Evolutionary conservation across 2,113 vertebrate species (phyloP).

Genomic region (Leuciscus idus): DNA sequence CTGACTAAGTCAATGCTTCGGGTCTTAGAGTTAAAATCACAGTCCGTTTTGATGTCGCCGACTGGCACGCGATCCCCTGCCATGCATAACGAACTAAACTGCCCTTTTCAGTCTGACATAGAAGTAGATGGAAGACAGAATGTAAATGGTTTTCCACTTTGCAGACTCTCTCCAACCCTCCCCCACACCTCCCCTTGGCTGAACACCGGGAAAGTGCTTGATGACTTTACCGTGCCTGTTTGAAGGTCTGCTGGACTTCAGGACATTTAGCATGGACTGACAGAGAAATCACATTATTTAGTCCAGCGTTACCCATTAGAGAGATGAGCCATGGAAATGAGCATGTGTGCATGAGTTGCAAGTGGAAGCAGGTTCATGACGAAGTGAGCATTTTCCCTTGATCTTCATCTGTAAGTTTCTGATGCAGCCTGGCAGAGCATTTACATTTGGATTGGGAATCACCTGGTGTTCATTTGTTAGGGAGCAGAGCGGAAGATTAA

Average conservation of each 20-base stretch:
- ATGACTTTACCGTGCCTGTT: constrained; percentile 57
- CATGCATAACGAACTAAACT: constrained; percentile 19
- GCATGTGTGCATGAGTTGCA: constrained; percentile 13
- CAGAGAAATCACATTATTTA: constrained; percentile 44
- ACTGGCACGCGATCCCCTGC: constrained; percentile 12
- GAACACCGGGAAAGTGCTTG: constrained; percentile 41
- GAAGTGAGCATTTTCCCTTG: not conserved
- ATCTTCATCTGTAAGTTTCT: constrained; percentile 29
- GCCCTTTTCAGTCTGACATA: not conserved
- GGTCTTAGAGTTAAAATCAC: not conserved
- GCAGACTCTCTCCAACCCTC: constrained; percentile 29
- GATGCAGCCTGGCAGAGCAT: constrained; percentile 6
- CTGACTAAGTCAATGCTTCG: not conserved
- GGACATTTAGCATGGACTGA: constrained; percentile 34
- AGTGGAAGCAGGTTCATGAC: constrained; percentile 19
- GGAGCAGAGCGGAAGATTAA: constrained; percentile 57
- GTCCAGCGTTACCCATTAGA: constrained; percentile 15
- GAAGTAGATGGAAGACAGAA: constrained; percentile 39
- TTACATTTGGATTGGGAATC: constrained; percentile 4
- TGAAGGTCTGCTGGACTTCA: constrained; percentile 39
- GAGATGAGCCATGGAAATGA: constrained; percentile 43
- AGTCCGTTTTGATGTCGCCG: not conserved
- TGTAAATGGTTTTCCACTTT: constrained; percentile 49
- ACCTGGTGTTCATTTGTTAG: constrained; percentile 35
- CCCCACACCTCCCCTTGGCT: constrained; percentile 39